Base-by-base conservation (phyloP, 2,797 vertebrate genomes). In the Schizopygopsis malacanthus region DNA sequence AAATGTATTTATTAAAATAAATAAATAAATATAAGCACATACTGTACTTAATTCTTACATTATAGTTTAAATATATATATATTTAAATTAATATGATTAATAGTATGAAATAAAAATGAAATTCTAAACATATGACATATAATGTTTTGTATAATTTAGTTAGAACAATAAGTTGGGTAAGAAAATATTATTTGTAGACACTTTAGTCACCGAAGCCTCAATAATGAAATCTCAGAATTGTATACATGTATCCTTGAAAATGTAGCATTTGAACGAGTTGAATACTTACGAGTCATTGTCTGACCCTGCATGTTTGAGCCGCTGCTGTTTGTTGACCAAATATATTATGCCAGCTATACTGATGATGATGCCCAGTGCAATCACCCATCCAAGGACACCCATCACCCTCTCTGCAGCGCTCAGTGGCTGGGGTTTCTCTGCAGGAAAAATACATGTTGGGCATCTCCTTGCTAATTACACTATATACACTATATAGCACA, bases 341-440 rank as follows among this genome's bases (percentile, higher is more conserved):
- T 96, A 93, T 41, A 97, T 94, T 0, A 96, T 95, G 59, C 96
- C 87, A 4, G 92, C 95, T 59, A 96, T 94, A 0, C 94, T 92
- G 52, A 97, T 89, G 88, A 97, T 94, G 83, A 97, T 93, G 78
- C 91, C 94, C 0, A 96, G 89, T 25, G 96, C 95, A 43, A 96
- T 65, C 28, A 95, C 90, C 4, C 96, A 94, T 67, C 96, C 97
- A 18, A 97, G 91, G 43, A 98, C 94, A 0, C 95, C 95, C 78
- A 96, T 94, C 54, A 95, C 89, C 65, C 95, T 95, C 87, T 96
- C 93, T 0, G 95, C 91, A 5, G 94, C 93, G 0, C 95, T 94
- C 91, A 95, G 95, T 10, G 96, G 95, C 67, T 96, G 90, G 0
- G 97, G 96, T 81, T 97, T 97, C 86, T 98, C 97, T 98, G 92